Base-by-base conservation (phyloP, 2,888 invertebrate species). In the Yponomeuta cagnagella region DNA sequence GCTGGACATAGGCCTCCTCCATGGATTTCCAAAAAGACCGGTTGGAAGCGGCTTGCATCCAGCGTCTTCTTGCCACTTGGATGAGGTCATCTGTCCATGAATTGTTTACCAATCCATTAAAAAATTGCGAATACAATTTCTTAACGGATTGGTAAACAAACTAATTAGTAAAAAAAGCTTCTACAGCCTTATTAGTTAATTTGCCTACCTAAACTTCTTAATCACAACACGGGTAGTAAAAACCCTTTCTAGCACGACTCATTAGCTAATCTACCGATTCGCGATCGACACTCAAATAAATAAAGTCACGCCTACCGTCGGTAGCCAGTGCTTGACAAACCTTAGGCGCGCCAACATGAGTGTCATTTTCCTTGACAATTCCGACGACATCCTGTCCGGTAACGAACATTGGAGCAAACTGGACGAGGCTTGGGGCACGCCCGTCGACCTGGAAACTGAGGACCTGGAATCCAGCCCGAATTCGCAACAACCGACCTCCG, bases 331-430 rank as follows among this genome's bases (percentile, higher is more conserved):
- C n/a, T 43, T n/a, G 33, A n/a, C 4, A 8, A 67, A n/a, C 67
- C 12, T 12, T 43, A 4, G 1, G 3, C 67, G 67, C 43, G 67
- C 1, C 37, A n/a, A 67, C 67, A 67, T 68, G 68, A 52, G 68
- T 52, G n/a, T 48, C 10, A 23, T 8, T 37, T 15, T 68, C 10
- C 12, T 68, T 15, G 68, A 68, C 37, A 52, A 70, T 48, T 70
- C 52, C 12, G 70, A 70, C 31, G 52, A 48, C 23, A 67, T 70
- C 6, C 37, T 70, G 2, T 87, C 83, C 5, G 83, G 81, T 70
- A 89, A 84, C 77, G 89, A 90, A 52, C 81, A 90, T 71, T 90
- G 90, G 90, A 82, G 75, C 74, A 82, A 85, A 63, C 78, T 91
- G 2, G 88, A 89, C 72, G 83, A 88, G 73, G 81, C 86, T 74